A percentile compares a stretch with the other conserved stretches of the same genome.
phyloP scores from a whole-genome alignment of 2,888 invertebrate genomes.

The Pseudococcus viburni region DNA sequence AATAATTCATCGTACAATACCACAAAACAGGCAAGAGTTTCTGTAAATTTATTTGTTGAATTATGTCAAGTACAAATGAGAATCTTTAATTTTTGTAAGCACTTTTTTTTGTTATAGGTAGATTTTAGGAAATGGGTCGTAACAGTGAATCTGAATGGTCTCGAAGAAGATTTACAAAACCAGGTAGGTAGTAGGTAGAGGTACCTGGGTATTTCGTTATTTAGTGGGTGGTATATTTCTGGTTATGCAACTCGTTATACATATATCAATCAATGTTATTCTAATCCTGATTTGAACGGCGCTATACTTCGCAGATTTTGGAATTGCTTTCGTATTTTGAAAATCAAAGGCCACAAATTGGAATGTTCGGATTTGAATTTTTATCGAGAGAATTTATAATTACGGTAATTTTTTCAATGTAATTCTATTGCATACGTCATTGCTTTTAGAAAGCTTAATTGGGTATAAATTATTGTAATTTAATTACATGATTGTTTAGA shows the following conservation, averaged over 20 bases:
- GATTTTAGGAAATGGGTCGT: constrained; percentile 34
- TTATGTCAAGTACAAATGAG: neutral
- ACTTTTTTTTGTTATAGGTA: neutral
- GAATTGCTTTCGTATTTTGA: constrained; percentile 10
- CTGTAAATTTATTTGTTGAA: neutral
- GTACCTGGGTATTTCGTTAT: neutral
- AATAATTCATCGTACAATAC: constrained; percentile 43
- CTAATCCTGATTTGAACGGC: neutral
- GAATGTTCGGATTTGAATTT: constrained; percentile 45
- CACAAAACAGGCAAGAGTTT: neutral
- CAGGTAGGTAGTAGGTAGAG: no score
- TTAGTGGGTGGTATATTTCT: no score
- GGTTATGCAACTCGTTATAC: constrained; percentile 5
- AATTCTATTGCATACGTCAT: neutral
- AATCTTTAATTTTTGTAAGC: neutral
- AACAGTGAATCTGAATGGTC: neutral
- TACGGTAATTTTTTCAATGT: neutral
- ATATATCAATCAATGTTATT: neutral
- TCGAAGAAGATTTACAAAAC: neutral
- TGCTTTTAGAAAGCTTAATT: neutral
- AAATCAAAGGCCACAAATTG: constrained; percentile 23
- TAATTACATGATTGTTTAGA: neutral
- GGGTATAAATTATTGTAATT: neutral
- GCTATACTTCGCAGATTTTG: constrained; percentile 9
- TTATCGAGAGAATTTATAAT: constrained; percentile 33